Evolutionary conservation across 2,888 invertebrate species (phyloP).

Genomic region (Erannis defoliaria): DNA sequence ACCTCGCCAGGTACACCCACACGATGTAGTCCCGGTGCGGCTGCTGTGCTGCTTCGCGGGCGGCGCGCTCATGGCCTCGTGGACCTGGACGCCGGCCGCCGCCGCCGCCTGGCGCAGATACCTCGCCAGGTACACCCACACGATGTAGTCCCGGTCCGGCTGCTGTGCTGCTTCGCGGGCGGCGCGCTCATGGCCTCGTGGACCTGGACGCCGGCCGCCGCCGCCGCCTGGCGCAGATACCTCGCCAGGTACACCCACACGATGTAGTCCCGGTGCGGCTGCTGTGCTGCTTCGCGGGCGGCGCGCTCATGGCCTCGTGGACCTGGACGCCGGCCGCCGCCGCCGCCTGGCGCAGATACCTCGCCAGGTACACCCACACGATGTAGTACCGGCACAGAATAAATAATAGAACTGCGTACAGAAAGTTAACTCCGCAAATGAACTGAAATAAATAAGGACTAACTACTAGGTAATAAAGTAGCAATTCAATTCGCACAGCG

Average conservation of each 20-base stretch:
- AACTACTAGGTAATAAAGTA: too few species aligned
- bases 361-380: slow-evolving; percentile 89
- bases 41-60: slow-evolving; percentile 93
- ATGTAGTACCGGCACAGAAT: too few species aligned
- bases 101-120: slow-evolving; percentile 95
- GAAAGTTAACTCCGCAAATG: too few species aligned
- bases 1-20: slow-evolving; percentile 90
- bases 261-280: too few species aligned
- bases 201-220: slow-evolving; percentile 96
- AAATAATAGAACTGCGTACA: too few species aligned
- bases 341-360: slow-evolving; percentile 94
- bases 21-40: too few species aligned
- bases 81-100: slow-evolving; percentile 97
- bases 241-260: slow-evolving; percentile 88
- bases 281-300: slow-evolving; percentile 93
- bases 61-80: slow-evolving; percentile 96
- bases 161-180: slow-evolving; percentile 93
- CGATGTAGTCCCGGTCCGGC: too few species aligned
- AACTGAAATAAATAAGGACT: too few species aligned
- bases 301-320: slow-evolving; percentile 97
- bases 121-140: slow-evolving; percentile 89
- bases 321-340: slow-evolving; percentile 96
- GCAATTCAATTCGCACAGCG: too few species aligned
- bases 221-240: slow-evolving; percentile 95
- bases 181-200: slow-evolving; percentile 97